Conservation (phyloP, 2,797 vertebrate genomes). For the Synanceia verrucosa region DNA sequence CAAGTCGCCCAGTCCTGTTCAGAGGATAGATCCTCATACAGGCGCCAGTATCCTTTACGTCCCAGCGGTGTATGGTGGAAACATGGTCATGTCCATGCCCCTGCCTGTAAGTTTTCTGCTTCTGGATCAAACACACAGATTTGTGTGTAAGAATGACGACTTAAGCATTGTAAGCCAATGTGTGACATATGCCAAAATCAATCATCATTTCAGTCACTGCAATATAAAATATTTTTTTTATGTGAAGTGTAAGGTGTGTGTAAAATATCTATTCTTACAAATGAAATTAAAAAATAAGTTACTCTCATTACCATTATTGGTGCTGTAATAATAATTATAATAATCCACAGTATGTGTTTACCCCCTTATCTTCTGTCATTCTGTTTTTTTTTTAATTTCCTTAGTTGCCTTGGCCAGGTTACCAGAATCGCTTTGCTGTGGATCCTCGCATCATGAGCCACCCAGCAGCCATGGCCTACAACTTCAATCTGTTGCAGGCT, state of each 20-base stretch:
- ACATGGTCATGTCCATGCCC: conserved; percentile 99
- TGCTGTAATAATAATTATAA: too few species aligned
- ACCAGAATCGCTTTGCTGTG: conserved; percentile 96
- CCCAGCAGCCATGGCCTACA: conserved; percentile 96
- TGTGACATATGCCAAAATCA: not conserved
- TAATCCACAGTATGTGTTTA: not conserved
- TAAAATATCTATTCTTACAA: too few species aligned
- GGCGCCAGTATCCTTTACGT: conserved; percentile 98
- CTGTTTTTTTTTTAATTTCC: conserved; percentile 1
- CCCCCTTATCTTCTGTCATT: not conserved
- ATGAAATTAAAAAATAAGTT: not conserved
- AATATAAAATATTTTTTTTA: not conserved
- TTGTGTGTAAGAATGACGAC: not conserved
- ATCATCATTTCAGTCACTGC: not conserved
- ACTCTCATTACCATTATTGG: not conserved
- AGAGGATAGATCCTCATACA: conserved; percentile 97
- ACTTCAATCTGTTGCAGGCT: conserved; percentile 94
- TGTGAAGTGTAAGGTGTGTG: too few species aligned
- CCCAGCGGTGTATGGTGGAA: conserved; percentile 97
- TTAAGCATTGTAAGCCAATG: too few species aligned
- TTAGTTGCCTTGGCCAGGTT: conserved; percentile 95
- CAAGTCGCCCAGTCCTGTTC: conserved; percentile 98
- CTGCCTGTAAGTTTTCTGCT: conserved; percentile 88
- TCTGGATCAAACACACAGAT: not conserved
- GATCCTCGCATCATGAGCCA: conserved; percentile 97